A percentile compares a stretch with the other conserved stretches of the same genome.
phyloP scores from a whole-genome alignment of 2,888 invertebrate species.

The Lasioglossum zephyrum region DNA sequence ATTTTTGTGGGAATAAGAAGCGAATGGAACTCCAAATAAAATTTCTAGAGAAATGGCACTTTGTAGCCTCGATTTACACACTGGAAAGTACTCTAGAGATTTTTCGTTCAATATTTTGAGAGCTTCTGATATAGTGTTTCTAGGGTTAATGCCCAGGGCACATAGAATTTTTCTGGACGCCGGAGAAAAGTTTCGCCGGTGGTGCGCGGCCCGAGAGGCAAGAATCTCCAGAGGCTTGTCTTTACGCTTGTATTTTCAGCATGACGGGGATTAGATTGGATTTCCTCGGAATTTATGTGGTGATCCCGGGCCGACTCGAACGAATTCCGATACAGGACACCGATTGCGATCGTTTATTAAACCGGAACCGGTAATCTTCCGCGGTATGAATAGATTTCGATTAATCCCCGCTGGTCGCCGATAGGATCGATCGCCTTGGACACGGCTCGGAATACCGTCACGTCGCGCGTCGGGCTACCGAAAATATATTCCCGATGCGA shows the following conservation, averaged over 20 bases:
- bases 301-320: background rate
- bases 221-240: background rate
- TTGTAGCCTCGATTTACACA: background rate
- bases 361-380: slow-evolving; percentile 1
- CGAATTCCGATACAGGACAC: slow-evolving; percentile 7
- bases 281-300: background rate
- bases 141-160: background rate
- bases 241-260: background rate
- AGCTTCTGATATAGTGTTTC: background rate
- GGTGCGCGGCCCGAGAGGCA: background rate
- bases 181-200: background rate
- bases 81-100: background rate
- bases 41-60: background rate
- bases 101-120: background rate
- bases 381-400: slow-evolving; percentile 12
- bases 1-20: background rate
- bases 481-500: slow-evolving; percentile 58
- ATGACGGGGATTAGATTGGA: slow-evolving; percentile 1
- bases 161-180: background rate
- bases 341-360: background rate
- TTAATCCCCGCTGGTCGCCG: background rate
- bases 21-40: background rate
- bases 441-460: background rate
- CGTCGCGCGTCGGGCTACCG: slow-evolving; percentile 13
- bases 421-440: background rate